These are phyloP conservation scores for Bombus confusus DNA, from an alignment of 1,140 invertebrate genomes.

Conservation along the genomic window DNA sequence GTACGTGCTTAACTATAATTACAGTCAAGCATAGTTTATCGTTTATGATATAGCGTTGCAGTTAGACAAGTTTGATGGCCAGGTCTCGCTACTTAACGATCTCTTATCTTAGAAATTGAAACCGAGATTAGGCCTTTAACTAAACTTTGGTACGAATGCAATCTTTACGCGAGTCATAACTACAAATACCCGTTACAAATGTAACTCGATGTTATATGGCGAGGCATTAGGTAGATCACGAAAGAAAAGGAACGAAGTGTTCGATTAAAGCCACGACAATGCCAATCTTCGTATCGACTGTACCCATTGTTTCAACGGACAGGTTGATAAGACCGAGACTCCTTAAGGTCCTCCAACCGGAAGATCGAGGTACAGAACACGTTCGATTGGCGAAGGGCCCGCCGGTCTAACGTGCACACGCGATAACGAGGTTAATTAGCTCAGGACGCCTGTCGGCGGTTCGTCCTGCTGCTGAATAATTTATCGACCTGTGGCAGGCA, in stretches of 20 bases:
- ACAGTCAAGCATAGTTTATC: no score
- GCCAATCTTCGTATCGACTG: background rate
- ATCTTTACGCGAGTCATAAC: no score
- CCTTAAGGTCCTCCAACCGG: background rate
- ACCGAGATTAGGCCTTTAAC: no score
- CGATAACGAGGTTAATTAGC: conserved; percentile 71
- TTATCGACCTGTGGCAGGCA: conserved; percentile 60
- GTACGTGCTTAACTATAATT: no score
- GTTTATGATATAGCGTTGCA: no score
- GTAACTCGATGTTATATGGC: no score
- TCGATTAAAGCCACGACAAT: background rate
- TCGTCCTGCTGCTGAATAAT: conserved; percentile 72
- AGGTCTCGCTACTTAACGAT: no score
- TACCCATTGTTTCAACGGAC: background rate
- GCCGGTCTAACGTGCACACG: conserved; percentile 24
- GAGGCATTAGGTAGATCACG: no score
- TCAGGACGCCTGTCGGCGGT: conserved; percentile 64
- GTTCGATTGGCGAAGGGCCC: background rate
- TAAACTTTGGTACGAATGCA: no score
- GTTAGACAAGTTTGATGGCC: no score
- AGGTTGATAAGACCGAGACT: background rate
- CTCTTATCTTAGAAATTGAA: no score
- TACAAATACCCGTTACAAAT: no score
- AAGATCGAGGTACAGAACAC: conserved; percentile 3
- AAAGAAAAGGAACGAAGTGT: background rate